Conservation (phyloP, 2,797 vertebrate species). For the Hippocampus kuda region DNA sequence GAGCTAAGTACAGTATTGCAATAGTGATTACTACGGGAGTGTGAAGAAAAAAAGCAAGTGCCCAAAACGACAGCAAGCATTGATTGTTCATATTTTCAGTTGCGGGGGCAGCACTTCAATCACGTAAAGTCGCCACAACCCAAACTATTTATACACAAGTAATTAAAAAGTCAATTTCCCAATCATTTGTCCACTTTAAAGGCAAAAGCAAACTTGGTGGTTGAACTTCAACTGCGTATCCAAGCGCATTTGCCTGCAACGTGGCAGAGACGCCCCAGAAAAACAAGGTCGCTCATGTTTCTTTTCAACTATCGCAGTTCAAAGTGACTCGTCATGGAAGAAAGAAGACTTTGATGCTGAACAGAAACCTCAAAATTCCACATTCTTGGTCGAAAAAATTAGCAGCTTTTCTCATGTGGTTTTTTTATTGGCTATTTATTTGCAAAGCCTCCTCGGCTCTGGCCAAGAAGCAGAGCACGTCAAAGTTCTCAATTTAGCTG, state of each 20-base stretch:
- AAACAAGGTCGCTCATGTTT: constrained; percentile 1
- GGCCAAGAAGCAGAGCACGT: constrained; percentile 10
- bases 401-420: constrained; percentile 14
- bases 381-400: constrained; percentile 22
- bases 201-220: not conserved
- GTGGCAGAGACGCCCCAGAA: not conserved
- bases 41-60: too few relatives aligned
- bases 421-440: constrained; percentile 22
- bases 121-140: too few relatives aligned
- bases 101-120: too few relatives aligned
- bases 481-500: constrained; percentile 44
- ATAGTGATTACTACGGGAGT: too few relatives aligned
- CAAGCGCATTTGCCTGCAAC: not conserved
- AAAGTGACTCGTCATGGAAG: not conserved
- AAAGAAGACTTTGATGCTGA: constrained; percentile 1
- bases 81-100: too few relatives aligned
- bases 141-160: too few relatives aligned
- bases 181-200: not conserved
- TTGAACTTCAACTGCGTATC: not conserved
- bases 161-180: too few relatives aligned
- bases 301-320: not conserved
- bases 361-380: constrained; percentile 13
- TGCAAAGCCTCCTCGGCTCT: constrained; percentile 16
- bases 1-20: too few relatives aligned
- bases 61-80: too few relatives aligned